phyloP scores from a whole-genome alignment of 1,140 invertebrate species.

The Diabrotica virgifera region DNA sequence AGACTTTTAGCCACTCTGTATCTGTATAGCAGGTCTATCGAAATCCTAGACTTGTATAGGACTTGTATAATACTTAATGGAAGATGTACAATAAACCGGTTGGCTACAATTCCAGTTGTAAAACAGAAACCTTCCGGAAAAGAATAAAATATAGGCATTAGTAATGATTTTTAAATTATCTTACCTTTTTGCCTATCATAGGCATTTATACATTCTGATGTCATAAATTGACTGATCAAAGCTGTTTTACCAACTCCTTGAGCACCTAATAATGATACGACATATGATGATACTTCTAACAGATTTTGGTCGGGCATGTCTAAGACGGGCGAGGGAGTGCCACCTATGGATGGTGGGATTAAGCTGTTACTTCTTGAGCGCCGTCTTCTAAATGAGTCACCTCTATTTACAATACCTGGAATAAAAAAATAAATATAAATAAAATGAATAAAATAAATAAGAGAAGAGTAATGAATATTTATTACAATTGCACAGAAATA shows the following conservation, averaged over 20 bases:
- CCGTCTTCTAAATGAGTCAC: conserved; percentile 80
- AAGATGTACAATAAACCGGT: too few species aligned
- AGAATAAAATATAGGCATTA: neutral
- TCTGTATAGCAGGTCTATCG: too few species aligned
- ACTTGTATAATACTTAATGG: too few species aligned
- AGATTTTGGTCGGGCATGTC: conserved; percentile 35
- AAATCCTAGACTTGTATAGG: too few species aligned
- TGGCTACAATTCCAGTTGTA: too few species aligned
- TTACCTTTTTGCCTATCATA: conserved; percentile 78
- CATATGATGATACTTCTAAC: conserved; percentile 58
- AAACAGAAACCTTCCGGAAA: too few species aligned
- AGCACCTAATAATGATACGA: conserved; percentile 80
- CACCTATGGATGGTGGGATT: conserved; percentile 42
- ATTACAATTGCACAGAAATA: too few species aligned
- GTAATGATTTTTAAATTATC: conserved; percentile 19
- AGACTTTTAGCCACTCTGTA: too few species aligned
- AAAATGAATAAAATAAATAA: too few species aligned
- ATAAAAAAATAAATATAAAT: conserved; percentile 18
- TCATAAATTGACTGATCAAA: conserved; percentile 89
- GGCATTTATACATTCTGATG: conserved; percentile 91
- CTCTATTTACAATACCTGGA: conserved; percentile 82
- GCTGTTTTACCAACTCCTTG: conserved; percentile 88
- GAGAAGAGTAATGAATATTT: too few species aligned
- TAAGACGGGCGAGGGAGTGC: conserved; percentile 41
- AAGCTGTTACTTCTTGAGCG: conserved; percentile 77